A percentile compares a stretch with the other conserved stretches of the same genome.
phyloP scores from a whole-genome alignment of 2,797 vertebrate genomes.

The Peromyscus attwateri region DNA sequence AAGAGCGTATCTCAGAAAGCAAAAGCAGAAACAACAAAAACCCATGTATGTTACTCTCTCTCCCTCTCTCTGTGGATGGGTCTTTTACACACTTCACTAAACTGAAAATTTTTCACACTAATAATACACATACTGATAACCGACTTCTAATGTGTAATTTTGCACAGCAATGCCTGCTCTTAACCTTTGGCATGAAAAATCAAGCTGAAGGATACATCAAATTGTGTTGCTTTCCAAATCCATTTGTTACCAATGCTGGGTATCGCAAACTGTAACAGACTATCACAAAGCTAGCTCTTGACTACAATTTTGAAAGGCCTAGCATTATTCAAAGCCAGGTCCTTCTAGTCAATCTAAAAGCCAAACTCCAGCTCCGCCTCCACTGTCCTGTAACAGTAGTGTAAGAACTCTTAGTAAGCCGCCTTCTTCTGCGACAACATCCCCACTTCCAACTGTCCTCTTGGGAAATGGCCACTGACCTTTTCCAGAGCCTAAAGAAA shows the following conservation, averaged over 20 bases:
- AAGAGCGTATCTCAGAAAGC: background rate
- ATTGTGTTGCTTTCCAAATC: slow-evolving; percentile 34
- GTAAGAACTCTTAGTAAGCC: background rate
- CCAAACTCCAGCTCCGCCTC: background rate
- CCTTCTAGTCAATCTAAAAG: background rate
- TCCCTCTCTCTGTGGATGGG: background rate
- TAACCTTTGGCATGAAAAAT: slow-evolving; percentile 15
- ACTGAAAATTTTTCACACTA: background rate
- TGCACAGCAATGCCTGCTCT: background rate
- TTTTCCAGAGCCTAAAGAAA: slow-evolving; percentile 19
- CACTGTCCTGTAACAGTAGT: background rate
- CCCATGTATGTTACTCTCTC: background rate
- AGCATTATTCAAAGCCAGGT: background rate
- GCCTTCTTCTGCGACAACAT: background rate
- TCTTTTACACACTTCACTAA: background rate
- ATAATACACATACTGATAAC: background rate
- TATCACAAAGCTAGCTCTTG: background rate
- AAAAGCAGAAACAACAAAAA: background rate
- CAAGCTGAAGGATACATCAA: slow-evolving; percentile 21
- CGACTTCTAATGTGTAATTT: background rate
- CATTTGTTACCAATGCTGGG: background rate
- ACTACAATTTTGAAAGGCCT: background rate
- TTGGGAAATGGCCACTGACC: slow-evolving; percentile 29
- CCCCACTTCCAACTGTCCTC: background rate
- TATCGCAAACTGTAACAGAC: background rate